Conservation (phyloP, 2,888 invertebrate genomes). For the Lochmaea capreae region DNA sequence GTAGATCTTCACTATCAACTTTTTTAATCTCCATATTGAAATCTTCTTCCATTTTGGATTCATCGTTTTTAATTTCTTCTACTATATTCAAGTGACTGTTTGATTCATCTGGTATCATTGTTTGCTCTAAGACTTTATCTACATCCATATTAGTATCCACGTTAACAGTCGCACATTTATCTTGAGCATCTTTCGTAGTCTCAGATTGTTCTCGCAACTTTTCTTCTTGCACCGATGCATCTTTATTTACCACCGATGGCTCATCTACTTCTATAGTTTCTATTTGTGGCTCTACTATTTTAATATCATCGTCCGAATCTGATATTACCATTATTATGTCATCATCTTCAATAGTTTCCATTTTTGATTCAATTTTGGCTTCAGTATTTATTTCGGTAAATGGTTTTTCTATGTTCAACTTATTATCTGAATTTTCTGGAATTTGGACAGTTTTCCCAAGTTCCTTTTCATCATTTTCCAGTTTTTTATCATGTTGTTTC, state of each 20-base stretch:
- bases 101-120: constrained; percentile 26
- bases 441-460: not conserved
- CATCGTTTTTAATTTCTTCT: constrained; percentile 28
- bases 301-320: constrained; percentile 54
- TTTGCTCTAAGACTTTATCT: constrained; percentile 2
- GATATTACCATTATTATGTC: constrained; percentile 52
- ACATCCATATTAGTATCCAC: constrained; percentile 27
- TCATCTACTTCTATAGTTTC: constrained; percentile 22
- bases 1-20: too few relatives aligned
- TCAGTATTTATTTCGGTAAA: not conserved
- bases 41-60: not conserved
- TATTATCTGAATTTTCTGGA: not conserved
- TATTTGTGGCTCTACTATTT: constrained; percentile 12
- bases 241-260: constrained; percentile 18
- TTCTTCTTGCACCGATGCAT: too few relatives aligned
- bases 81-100: constrained; percentile 15
- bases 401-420: not conserved
- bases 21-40: too few relatives aligned
- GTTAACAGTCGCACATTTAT: too few relatives aligned
- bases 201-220: constrained; percentile 15
- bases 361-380: constrained; percentile 30
- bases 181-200: not conserved
- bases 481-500: not conserved
- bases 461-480: not conserved
- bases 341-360: constrained; percentile 30